These are phyloP conservation scores for Hestina assimilis DNA, from an alignment of 1,140 invertebrate genomes.

Conservation along the genomic window DNA sequence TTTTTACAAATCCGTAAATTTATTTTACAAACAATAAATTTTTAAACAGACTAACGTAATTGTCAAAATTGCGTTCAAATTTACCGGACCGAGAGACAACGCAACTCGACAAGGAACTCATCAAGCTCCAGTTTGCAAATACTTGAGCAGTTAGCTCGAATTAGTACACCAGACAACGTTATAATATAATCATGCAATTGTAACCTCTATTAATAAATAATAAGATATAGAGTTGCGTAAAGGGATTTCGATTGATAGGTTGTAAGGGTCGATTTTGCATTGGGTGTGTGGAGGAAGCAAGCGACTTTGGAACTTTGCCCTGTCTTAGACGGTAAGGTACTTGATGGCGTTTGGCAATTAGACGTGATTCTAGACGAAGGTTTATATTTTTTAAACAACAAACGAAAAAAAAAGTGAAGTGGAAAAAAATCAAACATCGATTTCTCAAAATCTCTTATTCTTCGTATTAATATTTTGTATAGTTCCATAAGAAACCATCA, in stretches of 20 bases:
- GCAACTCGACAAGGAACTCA: conserved; percentile 34
- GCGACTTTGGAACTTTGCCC: conserved; percentile 25
- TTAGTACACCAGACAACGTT: conserved; percentile 20
- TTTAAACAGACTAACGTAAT: conserved; percentile 19
- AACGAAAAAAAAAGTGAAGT: too few species aligned
- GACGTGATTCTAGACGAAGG: too few species aligned
- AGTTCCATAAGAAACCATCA: too few species aligned
- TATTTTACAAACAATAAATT: conserved; percentile 1
- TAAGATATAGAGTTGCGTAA: background rate
- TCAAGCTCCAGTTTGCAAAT: conserved; percentile 56
- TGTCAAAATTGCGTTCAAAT: conserved; percentile 15
- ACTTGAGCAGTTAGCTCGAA: conserved; percentile 54
- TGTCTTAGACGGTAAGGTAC: background rate
- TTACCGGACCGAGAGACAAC: conserved; percentile 10
- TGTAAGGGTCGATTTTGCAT: conserved; percentile 13
- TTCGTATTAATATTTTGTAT: too few species aligned
- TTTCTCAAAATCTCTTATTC: too few species aligned
- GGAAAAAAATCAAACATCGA: too few species aligned
- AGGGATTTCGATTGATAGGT: background rate
- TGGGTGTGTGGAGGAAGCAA: conserved; percentile 16
- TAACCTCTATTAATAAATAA: background rate
- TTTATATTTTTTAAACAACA: too few species aligned
- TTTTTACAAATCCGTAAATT: background rate
- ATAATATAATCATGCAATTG: background rate
- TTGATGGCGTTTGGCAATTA: too few species aligned